Conservation (phyloP, 2,113 vertebrate species). For the Grammomys dolichurus region DNA sequence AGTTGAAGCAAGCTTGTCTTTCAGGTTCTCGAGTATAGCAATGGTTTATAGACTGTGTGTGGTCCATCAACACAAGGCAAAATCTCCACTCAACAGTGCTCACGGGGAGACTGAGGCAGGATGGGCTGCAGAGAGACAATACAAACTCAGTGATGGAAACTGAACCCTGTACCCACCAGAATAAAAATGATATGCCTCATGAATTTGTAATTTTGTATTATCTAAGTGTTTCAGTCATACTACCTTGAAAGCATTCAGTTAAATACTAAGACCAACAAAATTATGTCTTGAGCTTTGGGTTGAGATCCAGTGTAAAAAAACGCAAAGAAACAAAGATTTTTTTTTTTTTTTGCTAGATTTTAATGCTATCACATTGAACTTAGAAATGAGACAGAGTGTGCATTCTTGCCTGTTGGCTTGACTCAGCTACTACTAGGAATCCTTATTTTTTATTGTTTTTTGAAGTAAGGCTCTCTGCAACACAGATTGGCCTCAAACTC, state of each 20-base stretch:
- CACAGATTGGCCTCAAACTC: background rate
- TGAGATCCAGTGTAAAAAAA: background rate
- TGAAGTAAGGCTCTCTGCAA: background rate
- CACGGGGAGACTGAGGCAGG: background rate
- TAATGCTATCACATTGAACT: background rate
- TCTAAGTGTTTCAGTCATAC: background rate
- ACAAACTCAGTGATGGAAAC: background rate
- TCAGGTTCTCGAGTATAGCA: background rate
- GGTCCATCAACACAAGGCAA: background rate
- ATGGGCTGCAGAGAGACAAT: background rate
- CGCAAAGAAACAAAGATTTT: background rate
- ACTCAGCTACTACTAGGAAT: background rate
- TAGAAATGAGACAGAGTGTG: background rate
- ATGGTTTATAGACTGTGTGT: background rate
- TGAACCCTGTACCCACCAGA: background rate
- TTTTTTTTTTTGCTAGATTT: background rate
- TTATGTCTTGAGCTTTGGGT: background rate
- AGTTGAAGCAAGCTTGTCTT: slow-evolving; percentile 34
- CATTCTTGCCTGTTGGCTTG: background rate
- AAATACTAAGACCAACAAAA: background rate
- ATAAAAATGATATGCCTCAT: background rate
- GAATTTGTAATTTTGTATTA: slow-evolving; percentile 10
- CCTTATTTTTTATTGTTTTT: background rate
- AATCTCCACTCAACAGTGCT: background rate
- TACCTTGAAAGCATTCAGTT: background rate